Base-by-base conservation (phyloP, 2,888 invertebrate genomes). In the Gymnosoma rotundatum region DNA sequence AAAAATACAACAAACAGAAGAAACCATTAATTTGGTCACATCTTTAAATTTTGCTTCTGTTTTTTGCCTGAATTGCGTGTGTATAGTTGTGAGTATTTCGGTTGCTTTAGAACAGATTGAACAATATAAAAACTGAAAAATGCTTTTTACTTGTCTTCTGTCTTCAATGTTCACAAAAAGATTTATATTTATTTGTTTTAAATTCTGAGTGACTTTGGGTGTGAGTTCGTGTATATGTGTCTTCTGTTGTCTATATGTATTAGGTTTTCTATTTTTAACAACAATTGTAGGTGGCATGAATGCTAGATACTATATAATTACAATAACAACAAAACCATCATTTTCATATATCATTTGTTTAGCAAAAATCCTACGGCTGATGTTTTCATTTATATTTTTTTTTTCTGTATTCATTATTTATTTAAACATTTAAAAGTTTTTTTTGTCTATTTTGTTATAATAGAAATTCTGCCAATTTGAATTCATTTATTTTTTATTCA, bases 251-350 rank as follows among this genome's bases (percentile, higher is more conserved):
- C 5, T 9, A 45, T 56, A 56, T 32, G 32, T 5, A 6, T 32
- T 50, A 7, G 56, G 61, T 38, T 73, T 87, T 87, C 91, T 92
- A 92, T 91, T 91, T 91, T 90, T 92, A 91, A 83, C 88, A 87
- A 87, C 88, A 91, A 91, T 92, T 92, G 92, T 92, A 92, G 92
- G 92, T 92, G 92, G 92, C 89, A 83, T 82, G 75, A 82, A 72
- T 70, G 52, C 45, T 72, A 58, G 50, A 63, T 64, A 32, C 2
- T 58, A 6, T 45, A 69, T 73, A 36, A 20, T 63, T 61, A 38
- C 56, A 70, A 56, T 14, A 70, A 45, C 32, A 64, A 36, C 36
- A 78, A 70, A 6, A 60, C n/a, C 20, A 50, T 50, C 38, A 60
- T 66, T 48, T 60, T 58, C 66, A 60, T 58, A 50, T 75, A 75